Conservation (phyloP, 1,140 invertebrate species). For the Choristoneura fumiferana region DNA sequence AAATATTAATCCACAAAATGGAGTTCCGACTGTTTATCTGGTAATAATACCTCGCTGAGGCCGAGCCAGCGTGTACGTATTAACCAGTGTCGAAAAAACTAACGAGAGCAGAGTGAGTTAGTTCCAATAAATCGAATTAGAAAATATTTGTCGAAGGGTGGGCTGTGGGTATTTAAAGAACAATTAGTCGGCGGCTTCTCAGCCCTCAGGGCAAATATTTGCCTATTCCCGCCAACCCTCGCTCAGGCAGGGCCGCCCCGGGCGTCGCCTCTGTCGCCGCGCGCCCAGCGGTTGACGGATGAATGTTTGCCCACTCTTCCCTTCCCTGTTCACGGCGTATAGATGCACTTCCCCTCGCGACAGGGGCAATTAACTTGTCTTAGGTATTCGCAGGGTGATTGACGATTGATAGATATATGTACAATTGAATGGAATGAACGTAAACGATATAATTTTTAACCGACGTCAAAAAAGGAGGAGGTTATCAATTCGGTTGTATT, state of each 20-base stretch:
- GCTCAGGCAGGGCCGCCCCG: conserved; percentile 60
- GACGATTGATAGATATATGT: too few relatives aligned
- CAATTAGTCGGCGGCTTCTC: conserved; percentile 74
- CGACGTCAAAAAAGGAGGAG: too few relatives aligned
- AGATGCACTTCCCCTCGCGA: conserved; percentile 47
- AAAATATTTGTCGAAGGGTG: conserved; percentile 66
- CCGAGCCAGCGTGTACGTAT: too few relatives aligned
- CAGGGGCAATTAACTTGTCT: conserved; percentile 42
- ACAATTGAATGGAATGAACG: too few relatives aligned
- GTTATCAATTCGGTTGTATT: too few relatives aligned
- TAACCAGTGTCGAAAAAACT: conserved; percentile 36
- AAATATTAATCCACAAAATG: conserved; percentile 17
- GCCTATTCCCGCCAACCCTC: conserved; percentile 73
- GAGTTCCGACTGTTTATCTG: conserved; percentile 43
- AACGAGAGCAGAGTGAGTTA: conserved; percentile 44
- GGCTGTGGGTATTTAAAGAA: conserved; percentile 71
- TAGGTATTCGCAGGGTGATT: not conserved
- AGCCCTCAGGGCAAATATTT: conserved; percentile 72
- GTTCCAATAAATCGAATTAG: conserved; percentile 66
- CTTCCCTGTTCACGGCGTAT: conserved; percentile 21
- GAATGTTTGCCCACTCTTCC: conserved; percentile 65
- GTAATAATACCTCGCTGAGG: conserved; percentile 29
- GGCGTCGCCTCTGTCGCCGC: conserved; percentile 39
- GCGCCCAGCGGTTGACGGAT: conserved; percentile 58
- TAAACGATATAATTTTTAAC: too few relatives aligned